Base-by-base conservation (phyloP, 2,113 vertebrate genomes). In the Aphyosemion australe region DNA sequence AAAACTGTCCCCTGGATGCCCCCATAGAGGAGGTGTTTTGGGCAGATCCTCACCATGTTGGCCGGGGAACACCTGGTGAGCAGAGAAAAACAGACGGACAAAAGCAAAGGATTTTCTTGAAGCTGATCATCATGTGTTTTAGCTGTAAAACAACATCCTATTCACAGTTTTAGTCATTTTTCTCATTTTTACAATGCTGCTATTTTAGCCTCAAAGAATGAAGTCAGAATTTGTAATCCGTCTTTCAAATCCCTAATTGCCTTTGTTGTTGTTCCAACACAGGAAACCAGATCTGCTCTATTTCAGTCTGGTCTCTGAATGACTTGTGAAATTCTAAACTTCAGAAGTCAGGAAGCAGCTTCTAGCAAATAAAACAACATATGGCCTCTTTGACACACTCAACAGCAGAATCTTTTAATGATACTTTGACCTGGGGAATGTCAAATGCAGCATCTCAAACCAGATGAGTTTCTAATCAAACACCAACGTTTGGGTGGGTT, bases 191-290 rank as follows among this genome's bases (percentile, higher is more conserved):
- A 46, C 18, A 3, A n/a, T 19, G 18, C 18, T 12, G 49, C 20
- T 21, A 26, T 26, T 50, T 50, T 20, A 6, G 21, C 21, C 9
- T 9, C 50, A 52, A 31, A 52, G 1, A 7, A 9, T 39, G n/a
- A 39, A 16, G 32, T 39, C 53, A 19, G 34, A 56, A 39, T 56
- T 56, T 56, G 34, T 56, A 41, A 56, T 56, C 53, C 53, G 18
- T 4, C 26, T 39, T 37, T 56, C 32, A 18, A 41, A 39, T 56
- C 53, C 53, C 34, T 39, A 37, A 39, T 39, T 37, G 34, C 34
- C 53, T 56, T 32, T 37, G 16, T 56, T 19, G 32, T 18, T 54
- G 14, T 18, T 54, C 13, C 52, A 50, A 8, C 21, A 56, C 16
- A 39, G n/a, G 11, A 18, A 14, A 18, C 16, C 53, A 39, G 34